Evolutionary conservation across 2,797 vertebrate species (phyloP).

Genomic region (Podarcis lilfordi): DNA sequence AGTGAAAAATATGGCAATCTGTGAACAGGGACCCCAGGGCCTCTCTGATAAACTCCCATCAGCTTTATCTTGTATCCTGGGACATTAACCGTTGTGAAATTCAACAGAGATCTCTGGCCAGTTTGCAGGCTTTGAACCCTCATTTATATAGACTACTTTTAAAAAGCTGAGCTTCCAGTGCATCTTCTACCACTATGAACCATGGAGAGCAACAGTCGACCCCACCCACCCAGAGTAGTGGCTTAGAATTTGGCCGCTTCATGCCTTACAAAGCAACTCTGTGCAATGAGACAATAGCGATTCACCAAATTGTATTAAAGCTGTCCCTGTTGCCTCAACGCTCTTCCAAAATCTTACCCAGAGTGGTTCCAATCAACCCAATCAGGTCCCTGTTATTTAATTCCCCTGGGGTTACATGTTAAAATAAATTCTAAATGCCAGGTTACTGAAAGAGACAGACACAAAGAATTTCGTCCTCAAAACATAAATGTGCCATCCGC

Average conservation of each 20-base stretch:
- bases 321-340: slow-evolving; percentile 15
- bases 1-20: neutral
- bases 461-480: neutral
- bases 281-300: slow-evolving; percentile 8
- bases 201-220: neutral
- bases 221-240: neutral
- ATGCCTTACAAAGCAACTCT: neutral
- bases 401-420: slow-evolving; percentile 10
- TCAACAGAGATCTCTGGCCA: neutral
- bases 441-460: slow-evolving; percentile 8
- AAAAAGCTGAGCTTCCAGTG: neutral
- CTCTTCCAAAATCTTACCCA: slow-evolving; percentile 4
- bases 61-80: neutral
- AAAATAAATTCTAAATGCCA: slow-evolving; percentile 29
- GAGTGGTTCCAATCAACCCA: slow-evolving; percentile 23
- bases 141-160: neutral
- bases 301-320: slow-evolving; percentile 9
- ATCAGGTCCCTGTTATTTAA: neutral
- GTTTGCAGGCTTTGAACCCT: neutral
- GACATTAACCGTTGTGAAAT: neutral
- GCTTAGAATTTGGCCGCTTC: neutral
- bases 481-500: neutral
- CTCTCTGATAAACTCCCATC: neutral
- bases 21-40: neutral
- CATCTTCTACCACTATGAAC: neutral